These are phyloP conservation scores for Ariopsis seemanni DNA, from an alignment of 2,113 vertebrate species.

Conservation along the genomic window DNA sequence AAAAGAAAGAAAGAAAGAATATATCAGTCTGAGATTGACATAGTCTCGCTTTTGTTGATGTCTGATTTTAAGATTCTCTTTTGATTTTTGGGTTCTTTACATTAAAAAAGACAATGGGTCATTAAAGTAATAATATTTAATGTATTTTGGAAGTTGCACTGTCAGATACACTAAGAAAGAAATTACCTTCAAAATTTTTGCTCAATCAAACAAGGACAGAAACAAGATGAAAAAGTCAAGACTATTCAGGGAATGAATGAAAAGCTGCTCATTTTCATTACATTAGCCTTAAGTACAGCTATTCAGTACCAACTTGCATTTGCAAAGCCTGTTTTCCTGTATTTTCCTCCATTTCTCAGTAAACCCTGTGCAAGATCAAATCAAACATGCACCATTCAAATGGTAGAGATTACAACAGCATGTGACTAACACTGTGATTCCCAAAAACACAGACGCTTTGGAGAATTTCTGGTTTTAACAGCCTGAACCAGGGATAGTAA, in stretches of 20 bases:
- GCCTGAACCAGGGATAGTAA: neutral
- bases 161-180: neutral
- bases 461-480: neutral
- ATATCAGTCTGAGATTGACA: neutral
- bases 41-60: neutral
- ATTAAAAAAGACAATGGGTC: neutral
- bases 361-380: constrained; percentile 2
- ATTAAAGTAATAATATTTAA: neutral
- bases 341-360: neutral
- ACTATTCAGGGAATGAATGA: neutral
- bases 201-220: neutral
- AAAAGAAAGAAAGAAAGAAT: neutral
- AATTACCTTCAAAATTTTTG: neutral
- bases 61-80: neutral
- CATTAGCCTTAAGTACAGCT: neutral
- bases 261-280: neutral
- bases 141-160: neutral
- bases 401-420: neutral
- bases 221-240: neutral
- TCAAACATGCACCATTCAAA: constrained; percentile 10
- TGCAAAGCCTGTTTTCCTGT: constrained; percentile 7
- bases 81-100: neutral
- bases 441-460: neutral
- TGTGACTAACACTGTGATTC: neutral
- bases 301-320: neutral